Conservation (phyloP, 92 coral and sea anemone species). For the Chrysogorgia sp. region DNA sequence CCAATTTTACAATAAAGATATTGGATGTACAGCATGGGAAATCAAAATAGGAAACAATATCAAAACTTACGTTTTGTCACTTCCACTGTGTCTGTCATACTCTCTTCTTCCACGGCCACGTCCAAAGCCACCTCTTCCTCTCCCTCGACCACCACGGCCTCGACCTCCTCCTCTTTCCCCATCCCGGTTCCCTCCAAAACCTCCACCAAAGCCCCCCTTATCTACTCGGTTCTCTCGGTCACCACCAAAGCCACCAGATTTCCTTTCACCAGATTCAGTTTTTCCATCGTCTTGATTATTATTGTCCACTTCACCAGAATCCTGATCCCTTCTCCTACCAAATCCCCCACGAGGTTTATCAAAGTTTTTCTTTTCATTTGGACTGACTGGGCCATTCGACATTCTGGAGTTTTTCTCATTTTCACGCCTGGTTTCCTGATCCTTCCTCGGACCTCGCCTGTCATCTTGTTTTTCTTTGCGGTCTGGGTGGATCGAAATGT, state of each 20-base stretch:
- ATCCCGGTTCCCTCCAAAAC: slow-evolving; percentile 38
- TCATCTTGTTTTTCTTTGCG: slow-evolving; percentile 51
- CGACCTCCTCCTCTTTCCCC: slow-evolving; percentile 74
- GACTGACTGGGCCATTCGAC: slow-evolving; percentile 73
- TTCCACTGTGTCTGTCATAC: slow-evolving; percentile 96
- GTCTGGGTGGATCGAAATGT: slow-evolving; percentile 19
- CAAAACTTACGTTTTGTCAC: slow-evolving; percentile 87
- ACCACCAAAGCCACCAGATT: slow-evolving; percentile 56
- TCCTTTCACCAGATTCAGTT: slow-evolving; percentile 29
- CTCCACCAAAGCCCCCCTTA: slow-evolving; percentile 63
- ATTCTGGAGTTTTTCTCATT: slow-evolving; percentile 90
- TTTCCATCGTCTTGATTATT: slow-evolving; percentile 41
- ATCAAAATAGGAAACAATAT: neutral
- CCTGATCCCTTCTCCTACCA: slow-evolving; percentile 64
- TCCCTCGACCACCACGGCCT: slow-evolving; percentile 69
- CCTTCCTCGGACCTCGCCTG: slow-evolving; percentile 70
- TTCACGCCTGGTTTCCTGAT: slow-evolving; percentile 86
- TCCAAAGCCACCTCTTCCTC: slow-evolving; percentile 76
- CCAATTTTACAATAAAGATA: too few relatives aligned
- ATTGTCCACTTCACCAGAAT: slow-evolving; percentile 64
- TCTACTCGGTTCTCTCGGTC: slow-evolving; percentile 44
- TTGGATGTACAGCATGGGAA: too few relatives aligned
- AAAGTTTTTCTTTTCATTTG: slow-evolving; percentile 68
- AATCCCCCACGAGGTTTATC: slow-evolving; percentile 78
- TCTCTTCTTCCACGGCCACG: slow-evolving; percentile 86